Evolutionary conservation across 2,888 invertebrate genomes (phyloP), one percentile per base, ranked within the genome.

Genomic region (Neoitamus cyanurus): DNA sequence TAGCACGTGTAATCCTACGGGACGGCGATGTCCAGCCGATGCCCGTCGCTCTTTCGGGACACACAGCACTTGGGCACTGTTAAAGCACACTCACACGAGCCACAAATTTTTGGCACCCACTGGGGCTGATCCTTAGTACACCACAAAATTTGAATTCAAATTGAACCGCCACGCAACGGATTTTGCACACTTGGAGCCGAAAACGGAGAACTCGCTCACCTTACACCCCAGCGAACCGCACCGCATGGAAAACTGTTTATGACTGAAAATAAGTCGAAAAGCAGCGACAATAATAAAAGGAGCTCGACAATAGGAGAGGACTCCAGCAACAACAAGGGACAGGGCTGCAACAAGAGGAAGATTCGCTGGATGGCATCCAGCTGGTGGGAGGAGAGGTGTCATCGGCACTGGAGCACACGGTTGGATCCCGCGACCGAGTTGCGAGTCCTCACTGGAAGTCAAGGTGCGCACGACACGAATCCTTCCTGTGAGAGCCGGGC

Each of bases 231-330:
- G 46, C 36, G 69, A 87, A 89, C 88, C 88, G 87, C 83, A 87
- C 85, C 88, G 87, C 87, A 86, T 87, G 88, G 88, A 88, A 88
- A 88, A 88, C 88, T 88, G 89, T 88, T 89, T 89, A 88, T 88
- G 87, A 90, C 89, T 90, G 88, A 89, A 89, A 85, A 86, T 48
- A 87, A 86, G 86, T 86, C 87, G 86, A 86, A 86, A 85, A 86
- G 84, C 85, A 85, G 83, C 85, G 83, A 85, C 83, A 86, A 85
- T 87, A 87, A 86, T 85, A 87, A 87, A 80, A 83, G 83, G 83
- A 83, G 25, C 68, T 28, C 42, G 46, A 83, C 72, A 82, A 82
- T 82, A 82, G 69, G 82, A 82, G 82, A 82, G 82, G 48, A 82
- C 69, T 37, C 25, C 25, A 69, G 58, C 69, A 82, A 82, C 69